Evolutionary conservation across 2,113 vertebrate species (phyloP).

Genomic region (Spheniscus mendiculus): DNA sequence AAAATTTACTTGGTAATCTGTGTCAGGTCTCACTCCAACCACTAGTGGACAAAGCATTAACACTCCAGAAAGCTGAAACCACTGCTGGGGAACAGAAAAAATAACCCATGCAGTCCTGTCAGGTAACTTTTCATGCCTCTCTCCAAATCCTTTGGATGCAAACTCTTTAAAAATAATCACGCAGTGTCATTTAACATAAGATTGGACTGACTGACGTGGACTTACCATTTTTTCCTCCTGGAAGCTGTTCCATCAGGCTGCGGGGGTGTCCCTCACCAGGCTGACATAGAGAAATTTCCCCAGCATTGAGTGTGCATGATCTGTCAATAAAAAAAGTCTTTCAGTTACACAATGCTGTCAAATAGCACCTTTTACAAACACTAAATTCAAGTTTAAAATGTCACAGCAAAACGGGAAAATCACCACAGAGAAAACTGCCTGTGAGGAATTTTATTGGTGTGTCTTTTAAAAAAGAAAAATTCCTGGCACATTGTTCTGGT

Average conservation of each 20-base stretch:
- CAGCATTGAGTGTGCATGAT: neutral
- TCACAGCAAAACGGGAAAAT: slow-evolving; percentile 27
- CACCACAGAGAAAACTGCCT: neutral
- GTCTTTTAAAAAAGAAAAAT: neutral
- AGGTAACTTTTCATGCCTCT: neutral
- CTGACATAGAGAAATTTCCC: neutral
- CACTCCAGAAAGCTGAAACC: neutral
- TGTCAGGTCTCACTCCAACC: neutral
- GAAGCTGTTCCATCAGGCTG: neutral
- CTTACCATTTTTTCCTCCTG: neutral
- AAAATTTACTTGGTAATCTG: neutral
- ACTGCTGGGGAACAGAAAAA: neutral
- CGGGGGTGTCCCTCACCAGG: neutral
- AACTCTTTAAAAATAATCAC: neutral
- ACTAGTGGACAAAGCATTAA: neutral
- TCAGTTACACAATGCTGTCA: slow-evolving; percentile 28
- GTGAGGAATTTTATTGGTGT: neutral
- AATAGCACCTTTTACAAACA: slow-evolving; percentile 17
- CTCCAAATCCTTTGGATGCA: neutral
- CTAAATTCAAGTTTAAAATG: slow-evolving; percentile 37
- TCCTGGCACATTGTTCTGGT: neutral
- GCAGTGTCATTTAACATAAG: neutral
- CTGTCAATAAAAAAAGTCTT: slow-evolving; percentile 26
- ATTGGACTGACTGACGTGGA: neutral
- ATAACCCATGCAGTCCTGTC: neutral